A percentile compares a stretch with the other conserved stretches of the same genome.
phyloP scores from a whole-genome alignment of 2,888 invertebrate species.

The Drosophila meridiana region DNA sequence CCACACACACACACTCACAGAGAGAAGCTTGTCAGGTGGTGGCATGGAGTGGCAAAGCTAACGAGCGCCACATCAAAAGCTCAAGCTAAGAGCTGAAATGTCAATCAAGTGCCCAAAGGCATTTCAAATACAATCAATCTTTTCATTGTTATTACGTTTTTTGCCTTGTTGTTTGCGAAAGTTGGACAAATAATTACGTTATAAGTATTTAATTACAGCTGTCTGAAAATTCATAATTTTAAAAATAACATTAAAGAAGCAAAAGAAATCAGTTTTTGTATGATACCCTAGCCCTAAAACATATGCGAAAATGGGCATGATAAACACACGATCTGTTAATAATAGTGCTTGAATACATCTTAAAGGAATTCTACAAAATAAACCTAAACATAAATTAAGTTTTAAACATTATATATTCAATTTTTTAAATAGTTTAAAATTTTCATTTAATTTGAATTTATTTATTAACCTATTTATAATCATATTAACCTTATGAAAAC shows the following conservation, averaged over 20 bases:
- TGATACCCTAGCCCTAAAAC: not conserved
- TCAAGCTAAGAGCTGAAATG: constrained; percentile 7
- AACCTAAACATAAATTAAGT: not conserved
- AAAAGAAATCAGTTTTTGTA: not conserved
- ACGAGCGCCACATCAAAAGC: constrained; percentile 14
- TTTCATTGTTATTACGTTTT: not conserved
- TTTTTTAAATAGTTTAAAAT: not conserved
- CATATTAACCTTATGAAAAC: not conserved
- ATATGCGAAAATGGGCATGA: not conserved
- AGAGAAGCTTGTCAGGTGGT: not conserved
- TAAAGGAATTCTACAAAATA: not conserved
- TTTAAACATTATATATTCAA: not conserved
- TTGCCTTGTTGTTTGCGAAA: not conserved
- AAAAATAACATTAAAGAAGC: constrained; percentile 1
- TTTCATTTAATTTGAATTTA: not conserved
- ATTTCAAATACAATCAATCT: constrained; percentile 20
- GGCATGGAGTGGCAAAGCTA: constrained; percentile 9
- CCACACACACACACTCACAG: constrained; percentile 4
- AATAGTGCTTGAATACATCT: not conserved
- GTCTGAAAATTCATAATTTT: not conserved
- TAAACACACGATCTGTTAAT: not conserved
- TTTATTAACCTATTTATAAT: not conserved
- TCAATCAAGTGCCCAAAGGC: constrained; percentile 20
- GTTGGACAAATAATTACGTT: constrained; percentile 8
- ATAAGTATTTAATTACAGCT: constrained; percentile 9